Conservation (phyloP, 1,140 invertebrate species). For the Sycobia sp. region DNA sequence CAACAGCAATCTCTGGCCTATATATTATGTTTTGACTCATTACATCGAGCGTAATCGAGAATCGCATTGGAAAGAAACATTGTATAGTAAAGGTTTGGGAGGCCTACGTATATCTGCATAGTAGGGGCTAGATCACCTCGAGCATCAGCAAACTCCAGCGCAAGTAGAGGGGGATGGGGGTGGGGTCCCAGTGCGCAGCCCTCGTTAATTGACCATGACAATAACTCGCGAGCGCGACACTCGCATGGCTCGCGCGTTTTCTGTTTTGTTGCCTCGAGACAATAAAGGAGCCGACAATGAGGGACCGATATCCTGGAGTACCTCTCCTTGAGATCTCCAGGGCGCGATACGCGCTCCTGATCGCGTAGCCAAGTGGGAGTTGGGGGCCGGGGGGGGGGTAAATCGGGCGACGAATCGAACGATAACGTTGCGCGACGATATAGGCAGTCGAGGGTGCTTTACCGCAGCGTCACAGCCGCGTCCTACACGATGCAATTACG, state of each 20-base stretch:
- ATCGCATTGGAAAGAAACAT: too few relatives aligned
- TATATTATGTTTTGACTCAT: too few relatives aligned
- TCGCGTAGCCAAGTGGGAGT: background rate
- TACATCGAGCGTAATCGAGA: too few relatives aligned
- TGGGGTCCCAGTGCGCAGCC: too few relatives aligned
- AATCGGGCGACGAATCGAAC: constrained; percentile 52
- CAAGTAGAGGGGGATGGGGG: too few relatives aligned
- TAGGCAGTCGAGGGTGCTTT: constrained; percentile 52
- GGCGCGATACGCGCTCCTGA: constrained; percentile 1
- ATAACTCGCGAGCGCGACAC: too few relatives aligned
- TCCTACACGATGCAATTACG: constrained; percentile 57
- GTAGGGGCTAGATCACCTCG: too few relatives aligned
- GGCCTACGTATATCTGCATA: too few relatives aligned
- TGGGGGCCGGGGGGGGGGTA: background rate
- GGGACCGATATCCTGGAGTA: constrained; percentile 48
- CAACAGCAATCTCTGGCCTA: too few relatives aligned
- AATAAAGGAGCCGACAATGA: constrained; percentile 59
- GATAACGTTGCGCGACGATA: constrained; percentile 45
- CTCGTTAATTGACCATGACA: constrained; percentile 59
- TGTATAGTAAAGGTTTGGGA: too few relatives aligned
- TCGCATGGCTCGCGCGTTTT: constrained; percentile 57
- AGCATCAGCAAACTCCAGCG: too few relatives aligned
- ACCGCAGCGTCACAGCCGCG: constrained; percentile 14
- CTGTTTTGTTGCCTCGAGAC: constrained; percentile 63
- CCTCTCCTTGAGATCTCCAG: constrained; percentile 43